phyloP scores from a whole-genome alignment of 2,113 vertebrate species.

The Actinemys pallida region DNA sequence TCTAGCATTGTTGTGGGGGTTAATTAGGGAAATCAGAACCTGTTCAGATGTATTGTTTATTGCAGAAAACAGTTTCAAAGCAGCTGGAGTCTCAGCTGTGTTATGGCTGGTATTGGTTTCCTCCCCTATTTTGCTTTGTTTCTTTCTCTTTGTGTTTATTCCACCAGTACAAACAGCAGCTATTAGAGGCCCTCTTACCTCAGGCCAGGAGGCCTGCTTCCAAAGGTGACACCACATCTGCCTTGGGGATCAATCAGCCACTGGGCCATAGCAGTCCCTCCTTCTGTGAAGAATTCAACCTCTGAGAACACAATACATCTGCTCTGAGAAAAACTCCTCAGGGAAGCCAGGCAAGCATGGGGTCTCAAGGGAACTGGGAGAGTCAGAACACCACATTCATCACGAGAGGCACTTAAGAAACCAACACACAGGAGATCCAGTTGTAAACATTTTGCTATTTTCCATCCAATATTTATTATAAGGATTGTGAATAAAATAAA shows the following conservation, averaged over 20 bases:
- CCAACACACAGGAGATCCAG: neutral
- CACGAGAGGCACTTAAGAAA: constrained; percentile 57
- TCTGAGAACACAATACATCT: constrained; percentile 65
- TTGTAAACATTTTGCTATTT: neutral
- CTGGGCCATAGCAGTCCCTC: constrained; percentile 29
- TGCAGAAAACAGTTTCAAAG: constrained; percentile 29
- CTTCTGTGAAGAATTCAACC: constrained; percentile 4
- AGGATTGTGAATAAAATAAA: constrained; percentile 32
- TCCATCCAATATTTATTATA: neutral
- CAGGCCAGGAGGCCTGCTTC: constrained; percentile 39
- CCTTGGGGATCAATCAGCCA: constrained; percentile 53
- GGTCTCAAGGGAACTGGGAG: neutral
- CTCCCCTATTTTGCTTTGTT: neutral
- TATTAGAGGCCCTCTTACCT: neutral
- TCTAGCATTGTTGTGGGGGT: neutral
- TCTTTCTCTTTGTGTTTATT: neutral
- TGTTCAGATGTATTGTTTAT: neutral
- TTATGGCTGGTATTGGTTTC: neutral
- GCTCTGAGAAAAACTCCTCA: constrained; percentile 58
- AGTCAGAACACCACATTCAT: constrained; percentile 28
- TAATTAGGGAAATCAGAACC: neutral
- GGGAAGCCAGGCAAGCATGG: constrained; percentile 53
- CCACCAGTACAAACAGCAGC: neutral
- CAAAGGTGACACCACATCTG: constrained; percentile 26
- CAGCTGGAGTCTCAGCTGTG: neutral